Evolutionary conservation across 2,888 invertebrate species (phyloP), one percentile per base, ranked within the genome.

Genomic region (Sympetrum striolatum): DNA sequence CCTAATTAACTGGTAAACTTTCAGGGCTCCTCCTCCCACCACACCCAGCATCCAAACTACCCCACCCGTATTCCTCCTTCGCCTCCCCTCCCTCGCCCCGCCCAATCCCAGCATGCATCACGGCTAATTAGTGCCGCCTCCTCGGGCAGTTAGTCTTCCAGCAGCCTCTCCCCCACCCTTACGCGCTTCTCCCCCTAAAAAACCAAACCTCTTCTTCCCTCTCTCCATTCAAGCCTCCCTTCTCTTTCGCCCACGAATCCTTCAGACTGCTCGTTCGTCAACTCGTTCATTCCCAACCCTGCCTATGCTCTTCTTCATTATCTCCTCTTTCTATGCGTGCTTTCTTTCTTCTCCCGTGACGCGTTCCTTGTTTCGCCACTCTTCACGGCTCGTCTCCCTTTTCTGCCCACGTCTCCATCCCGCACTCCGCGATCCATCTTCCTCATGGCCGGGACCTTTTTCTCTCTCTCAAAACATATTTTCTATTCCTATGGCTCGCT

Each of bases 1-100:
- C 93, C 94, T 94, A 94, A 94, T 94, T 94, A 94, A 94, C 94
- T 94, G 94, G 94, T 94, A 94, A 94, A 94, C 94, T 94, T 94
- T 94, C 94, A 93, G 93, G 93, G 93, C 93, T 92, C 80, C 80
- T 60, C 91, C 79, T 35, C 58, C 81, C 25, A 80, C 53, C 90
- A 48, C 90, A 44, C 91, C 90, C 81, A 91, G 86, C 86, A 86
- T 86, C 86, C 86, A 60, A 86, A 86, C 81, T n/a, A 82, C 58
- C 82, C 81, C 82, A 35, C 58, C 82, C 82, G 82, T 58, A 81
- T 81, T 48, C 81, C 81, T n/a, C 37, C 81, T 22, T 15, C 60
- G 3, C 39, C 82, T 73, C 81, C 15, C 14, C 44, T 37, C 82
- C 35, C 82, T 81, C 53, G 53, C 82, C 82, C 82, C 86, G 86